Evolutionary conservation across 2,888 invertebrate species (phyloP).

Genomic region (Cephalotes varians): DNA sequence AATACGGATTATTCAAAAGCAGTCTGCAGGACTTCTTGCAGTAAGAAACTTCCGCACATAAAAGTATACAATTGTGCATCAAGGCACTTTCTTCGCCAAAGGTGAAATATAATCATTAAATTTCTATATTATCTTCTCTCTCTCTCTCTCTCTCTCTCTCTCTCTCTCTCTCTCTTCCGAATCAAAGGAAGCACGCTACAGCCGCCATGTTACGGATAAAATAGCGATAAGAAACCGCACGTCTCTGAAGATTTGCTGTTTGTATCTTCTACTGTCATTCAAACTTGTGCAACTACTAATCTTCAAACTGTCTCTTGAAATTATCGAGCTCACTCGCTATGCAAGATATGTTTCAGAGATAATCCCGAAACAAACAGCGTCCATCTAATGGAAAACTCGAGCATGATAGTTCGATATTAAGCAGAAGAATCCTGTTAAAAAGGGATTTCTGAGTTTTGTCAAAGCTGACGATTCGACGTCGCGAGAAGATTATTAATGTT

Average conservation of each 20-base stretch:
- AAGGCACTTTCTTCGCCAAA: slow-evolving; percentile 32
- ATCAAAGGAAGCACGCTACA: background rate
- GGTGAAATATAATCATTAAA: background rate
- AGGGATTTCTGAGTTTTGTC: background rate
- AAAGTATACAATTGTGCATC: slow-evolving; percentile 13
- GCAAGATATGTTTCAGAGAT: background rate
- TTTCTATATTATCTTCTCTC: background rate
- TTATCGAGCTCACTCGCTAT: background rate
- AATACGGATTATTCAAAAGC: background rate
- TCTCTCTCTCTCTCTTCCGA: too few relatives aligned
- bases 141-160: too few relatives aligned
- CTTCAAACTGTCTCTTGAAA: slow-evolving; percentile 3
- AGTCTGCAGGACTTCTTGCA: background rate
- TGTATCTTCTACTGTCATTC: background rate
- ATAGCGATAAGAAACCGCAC: background rate
- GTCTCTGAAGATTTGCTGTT: background rate
- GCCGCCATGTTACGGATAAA: background rate
- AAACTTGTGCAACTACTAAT: background rate
- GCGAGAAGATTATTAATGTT: background rate
- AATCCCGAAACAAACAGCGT: background rate
- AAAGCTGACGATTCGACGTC: background rate
- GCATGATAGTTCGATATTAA: background rate
- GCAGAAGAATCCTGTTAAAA: background rate
- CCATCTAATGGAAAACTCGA: background rate
- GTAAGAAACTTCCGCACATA: background rate